Conservation (phyloP, 2,113 vertebrate species). For the Typhlomys cinereus region DNA sequence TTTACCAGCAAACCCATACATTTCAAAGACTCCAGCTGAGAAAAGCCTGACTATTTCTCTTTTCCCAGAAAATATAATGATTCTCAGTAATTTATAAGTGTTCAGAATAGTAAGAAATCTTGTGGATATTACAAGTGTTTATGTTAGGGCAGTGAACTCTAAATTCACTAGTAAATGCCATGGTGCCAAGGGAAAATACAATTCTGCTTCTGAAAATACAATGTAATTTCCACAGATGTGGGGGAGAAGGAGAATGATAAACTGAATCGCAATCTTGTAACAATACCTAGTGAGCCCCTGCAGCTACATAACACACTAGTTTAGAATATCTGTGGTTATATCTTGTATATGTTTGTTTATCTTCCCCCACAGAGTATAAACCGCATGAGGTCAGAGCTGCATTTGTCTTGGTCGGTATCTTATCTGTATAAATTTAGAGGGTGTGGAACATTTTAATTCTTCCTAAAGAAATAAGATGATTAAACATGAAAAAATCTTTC, state of each 20-base stretch:
- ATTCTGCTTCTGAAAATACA: neutral
- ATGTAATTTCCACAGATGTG: neutral
- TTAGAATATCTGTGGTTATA: neutral
- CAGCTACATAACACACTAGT: neutral
- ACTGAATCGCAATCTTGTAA: neutral
- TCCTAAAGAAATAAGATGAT: neutral
- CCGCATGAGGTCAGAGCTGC: neutral
- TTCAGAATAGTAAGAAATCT: slow-evolving; percentile 5
- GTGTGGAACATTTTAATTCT: neutral
- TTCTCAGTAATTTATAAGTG: slow-evolving; percentile 53
- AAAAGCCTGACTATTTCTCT: slow-evolving; percentile 33
- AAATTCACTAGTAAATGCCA: neutral
- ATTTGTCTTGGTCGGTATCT: neutral
- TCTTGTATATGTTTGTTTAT: neutral
- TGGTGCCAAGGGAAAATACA: neutral
- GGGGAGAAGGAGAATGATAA: neutral
- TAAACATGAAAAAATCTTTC: neutral
- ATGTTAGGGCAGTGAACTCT: neutral
- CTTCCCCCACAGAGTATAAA: neutral
- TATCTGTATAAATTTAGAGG: neutral
- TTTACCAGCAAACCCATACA: slow-evolving; percentile 15
- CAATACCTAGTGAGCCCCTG: neutral
- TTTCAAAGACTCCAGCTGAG: slow-evolving; percentile 58
- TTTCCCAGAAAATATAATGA: slow-evolving; percentile 45
- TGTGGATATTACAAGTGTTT: slow-evolving; percentile 18